A percentile compares a stretch with the other conserved stretches of the same genome.
These are phyloP conservation scores for Drosophila diplacantha DNA, from an alignment of 2,888 invertebrate species.

Conservation along the genomic window DNA sequence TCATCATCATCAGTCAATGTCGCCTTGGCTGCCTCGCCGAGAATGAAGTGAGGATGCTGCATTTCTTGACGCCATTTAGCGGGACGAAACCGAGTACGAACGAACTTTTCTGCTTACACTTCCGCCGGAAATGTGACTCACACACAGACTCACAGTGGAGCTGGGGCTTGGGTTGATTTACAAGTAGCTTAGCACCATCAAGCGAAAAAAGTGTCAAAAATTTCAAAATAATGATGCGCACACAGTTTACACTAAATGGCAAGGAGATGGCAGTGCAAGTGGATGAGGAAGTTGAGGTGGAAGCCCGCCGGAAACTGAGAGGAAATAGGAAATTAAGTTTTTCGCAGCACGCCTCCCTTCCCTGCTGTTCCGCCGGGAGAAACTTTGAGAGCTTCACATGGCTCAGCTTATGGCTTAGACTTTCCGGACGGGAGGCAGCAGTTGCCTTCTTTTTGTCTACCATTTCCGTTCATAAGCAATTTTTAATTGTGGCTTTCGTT, in stretches of 20 bases:
- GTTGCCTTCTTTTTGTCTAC: conserved; percentile 34
- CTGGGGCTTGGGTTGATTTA: conserved; percentile 62
- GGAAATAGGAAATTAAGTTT: conserved; percentile 64
- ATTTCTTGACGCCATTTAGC: conserved; percentile 72
- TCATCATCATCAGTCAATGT: conserved; percentile 74
- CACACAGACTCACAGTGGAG: conserved; percentile 31
- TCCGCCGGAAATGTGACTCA: conserved; percentile 71
- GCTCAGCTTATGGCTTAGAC: conserved; percentile 32
- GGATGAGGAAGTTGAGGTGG: conserved; percentile 12
- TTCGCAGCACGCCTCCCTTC: conserved; percentile 14
- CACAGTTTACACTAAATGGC: conserved; percentile 63
- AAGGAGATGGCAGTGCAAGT: conserved; percentile 30
- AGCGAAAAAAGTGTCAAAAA: conserved; percentile 70
- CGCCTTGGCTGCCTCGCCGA: conserved; percentile 29
- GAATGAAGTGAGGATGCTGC: conserved; percentile 60
- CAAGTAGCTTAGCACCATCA: conserved; percentile 67
- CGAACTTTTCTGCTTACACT: conserved; percentile 72
- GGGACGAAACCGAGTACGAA: conserved; percentile 56
- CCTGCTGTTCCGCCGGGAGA: conserved; percentile 21
- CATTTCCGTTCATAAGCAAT: conserved; percentile 67
- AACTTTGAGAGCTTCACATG: conserved; percentile 55
- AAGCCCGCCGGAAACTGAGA: conserved; percentile 22
- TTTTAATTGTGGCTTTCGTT: conserved; percentile 67
- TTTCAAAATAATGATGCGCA: conserved; percentile 70
- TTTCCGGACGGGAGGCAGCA: conserved; percentile 7